phyloP scores from a whole-genome alignment of 2,888 invertebrate species.

The Drosophila planitibia region DNA sequence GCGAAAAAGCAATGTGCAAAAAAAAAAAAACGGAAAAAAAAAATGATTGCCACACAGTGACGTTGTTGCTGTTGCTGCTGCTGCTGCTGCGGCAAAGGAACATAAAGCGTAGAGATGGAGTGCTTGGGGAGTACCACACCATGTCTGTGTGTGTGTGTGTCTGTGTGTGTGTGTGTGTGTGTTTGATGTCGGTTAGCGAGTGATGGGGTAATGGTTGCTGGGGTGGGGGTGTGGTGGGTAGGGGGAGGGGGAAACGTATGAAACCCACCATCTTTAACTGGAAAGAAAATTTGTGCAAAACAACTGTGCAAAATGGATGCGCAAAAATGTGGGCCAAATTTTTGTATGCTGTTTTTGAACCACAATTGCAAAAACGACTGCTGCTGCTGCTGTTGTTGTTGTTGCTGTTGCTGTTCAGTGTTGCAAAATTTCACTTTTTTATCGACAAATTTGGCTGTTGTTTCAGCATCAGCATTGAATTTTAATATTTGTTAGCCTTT shows the following conservation, averaged over 20 bases:
- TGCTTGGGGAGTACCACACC: slow-evolving; percentile 2
- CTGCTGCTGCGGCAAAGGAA: slow-evolving; percentile 24
- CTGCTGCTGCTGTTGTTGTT: not conserved
- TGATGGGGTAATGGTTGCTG: not conserved
- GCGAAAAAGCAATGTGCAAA: slow-evolving; percentile 42
- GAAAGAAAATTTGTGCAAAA: slow-evolving; percentile 47
- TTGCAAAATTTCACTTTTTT: slow-evolving; percentile 6
- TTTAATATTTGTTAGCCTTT: not conserved
- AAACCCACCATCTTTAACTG: slow-evolving; percentile 43
- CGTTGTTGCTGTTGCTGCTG: slow-evolving; percentile 24
- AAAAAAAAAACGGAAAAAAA: slow-evolving; percentile 5
- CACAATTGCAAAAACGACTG: slow-evolving; percentile 17
- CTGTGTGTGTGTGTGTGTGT: slow-evolving; percentile 10
- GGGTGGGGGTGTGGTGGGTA: not conserved
- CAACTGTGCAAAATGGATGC: slow-evolving; percentile 49
- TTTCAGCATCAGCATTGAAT: not conserved
- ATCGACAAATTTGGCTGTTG: not conserved
- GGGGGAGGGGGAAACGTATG: not conserved
- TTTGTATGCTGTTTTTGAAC: slow-evolving; percentile 40
- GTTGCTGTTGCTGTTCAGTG: not conserved
- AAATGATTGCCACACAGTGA: slow-evolving; percentile 46
- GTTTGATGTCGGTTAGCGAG: slow-evolving; percentile 14
- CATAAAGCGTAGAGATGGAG: slow-evolving; percentile 23
- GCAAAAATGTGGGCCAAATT: slow-evolving; percentile 67
- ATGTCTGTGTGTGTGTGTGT: slow-evolving; percentile 8